A percentile compares a stretch with the other conserved stretches of the same genome.
Conservation (phyloP, 2,797 vertebrate genomes). For the Echeneis naucrates region DNA sequence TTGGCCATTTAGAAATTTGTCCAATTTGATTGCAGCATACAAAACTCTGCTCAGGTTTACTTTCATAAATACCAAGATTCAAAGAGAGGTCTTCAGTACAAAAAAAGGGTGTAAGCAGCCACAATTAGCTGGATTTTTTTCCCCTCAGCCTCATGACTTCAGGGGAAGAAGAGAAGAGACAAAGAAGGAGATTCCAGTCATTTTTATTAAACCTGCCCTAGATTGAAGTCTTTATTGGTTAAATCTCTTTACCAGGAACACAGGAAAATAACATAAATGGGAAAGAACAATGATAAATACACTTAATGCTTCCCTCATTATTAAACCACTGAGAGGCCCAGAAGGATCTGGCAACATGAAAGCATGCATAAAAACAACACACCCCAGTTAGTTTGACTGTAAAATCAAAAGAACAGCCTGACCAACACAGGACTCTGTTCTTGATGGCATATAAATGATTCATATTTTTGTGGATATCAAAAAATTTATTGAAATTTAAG, state of each 20-base stretch:
- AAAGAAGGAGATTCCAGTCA: conserved; percentile 42
- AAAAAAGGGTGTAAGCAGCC: conserved; percentile 25
- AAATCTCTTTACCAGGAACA: conserved; percentile 74
- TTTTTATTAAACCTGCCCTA: conserved; percentile 65
- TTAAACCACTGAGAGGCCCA: conserved; percentile 56
- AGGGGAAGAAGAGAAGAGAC: conserved; percentile 21
- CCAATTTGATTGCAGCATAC: neutral
- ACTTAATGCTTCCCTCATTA: conserved; percentile 73
- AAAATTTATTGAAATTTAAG: too few relatives aligned
- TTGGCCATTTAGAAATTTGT: neutral
- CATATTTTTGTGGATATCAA: neutral
- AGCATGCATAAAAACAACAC: conserved; percentile 21
- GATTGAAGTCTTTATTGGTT: conserved; percentile 73
- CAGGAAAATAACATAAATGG: conserved; percentile 52
- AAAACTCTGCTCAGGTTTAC: neutral
- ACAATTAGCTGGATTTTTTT: conserved; percentile 42
- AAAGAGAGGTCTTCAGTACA: conserved; percentile 10
- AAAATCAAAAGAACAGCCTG: conserved; percentile 9
- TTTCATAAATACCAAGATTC: neutral
- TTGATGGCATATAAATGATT: conserved; percentile 3
- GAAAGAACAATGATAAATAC: conserved; percentile 59
- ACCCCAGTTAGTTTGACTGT: conserved; percentile 48
- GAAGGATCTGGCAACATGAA: conserved; percentile 35
- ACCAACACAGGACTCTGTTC: neutral
- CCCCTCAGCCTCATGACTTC: conserved; percentile 26